phyloP scores from a whole-genome alignment of 1,140 invertebrate genomes.

The Halyomorpha halys region DNA sequence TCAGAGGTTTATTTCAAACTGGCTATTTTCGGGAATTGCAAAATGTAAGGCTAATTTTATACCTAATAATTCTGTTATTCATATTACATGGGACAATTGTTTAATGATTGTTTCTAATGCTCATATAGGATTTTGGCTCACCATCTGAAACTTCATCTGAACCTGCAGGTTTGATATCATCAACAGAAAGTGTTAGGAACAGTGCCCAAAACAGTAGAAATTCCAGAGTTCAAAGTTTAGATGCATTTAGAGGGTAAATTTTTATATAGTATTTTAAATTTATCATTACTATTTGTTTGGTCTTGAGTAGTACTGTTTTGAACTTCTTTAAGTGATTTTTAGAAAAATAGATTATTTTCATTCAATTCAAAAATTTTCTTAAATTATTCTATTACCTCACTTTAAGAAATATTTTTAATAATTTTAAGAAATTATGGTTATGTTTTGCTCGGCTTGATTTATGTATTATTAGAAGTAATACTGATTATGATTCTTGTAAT shows the following conservation, averaged over 20 bases:
- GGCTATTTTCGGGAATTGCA: background rate
- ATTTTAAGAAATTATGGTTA: too few species aligned
- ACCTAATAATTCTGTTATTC: background rate
- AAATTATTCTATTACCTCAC: background rate
- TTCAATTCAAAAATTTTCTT: background rate
- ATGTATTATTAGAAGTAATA: too few species aligned
- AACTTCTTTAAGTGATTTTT: background rate
- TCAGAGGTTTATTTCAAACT: constrained; percentile 7
- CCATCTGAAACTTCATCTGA: constrained; percentile 1
- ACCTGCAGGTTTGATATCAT: constrained; percentile 8
- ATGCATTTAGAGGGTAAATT: constrained; percentile 27
- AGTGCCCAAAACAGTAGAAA: constrained; percentile 4
- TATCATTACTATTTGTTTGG: background rate
- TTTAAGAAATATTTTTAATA: too few species aligned
- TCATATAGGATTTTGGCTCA: constrained; percentile 21
- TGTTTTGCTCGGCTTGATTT: too few species aligned
- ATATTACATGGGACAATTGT: background rate
- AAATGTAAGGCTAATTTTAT: constrained; percentile 1
- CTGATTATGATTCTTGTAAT: too few species aligned
- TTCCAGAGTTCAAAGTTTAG: constrained; percentile 17
- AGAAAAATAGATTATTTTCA: background rate
- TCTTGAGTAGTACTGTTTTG: background rate
- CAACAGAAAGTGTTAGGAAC: constrained; percentile 16
- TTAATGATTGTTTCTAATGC: background rate
- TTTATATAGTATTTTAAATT: constrained; percentile 6